Evolutionary conservation across 2,888 invertebrate species (phyloP).

Genomic region (Anticlea derivata): DNA sequence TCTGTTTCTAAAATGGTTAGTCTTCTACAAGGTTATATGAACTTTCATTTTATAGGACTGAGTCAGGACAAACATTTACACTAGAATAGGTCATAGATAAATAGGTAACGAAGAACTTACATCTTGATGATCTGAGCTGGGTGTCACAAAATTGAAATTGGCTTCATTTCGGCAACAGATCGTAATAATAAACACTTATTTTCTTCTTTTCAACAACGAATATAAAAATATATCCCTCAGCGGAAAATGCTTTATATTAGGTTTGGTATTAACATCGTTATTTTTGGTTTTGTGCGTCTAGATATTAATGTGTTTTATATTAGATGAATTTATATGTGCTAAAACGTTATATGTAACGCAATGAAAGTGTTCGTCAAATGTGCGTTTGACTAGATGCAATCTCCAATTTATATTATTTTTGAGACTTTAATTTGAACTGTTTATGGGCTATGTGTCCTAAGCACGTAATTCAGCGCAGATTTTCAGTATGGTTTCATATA

Average conservation of each 20-base stretch:
- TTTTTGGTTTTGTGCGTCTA: slow-evolving; percentile 66
- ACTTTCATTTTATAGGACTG: slow-evolving; percentile 16
- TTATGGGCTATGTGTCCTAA: slow-evolving; percentile 67
- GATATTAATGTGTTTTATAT: slow-evolving; percentile 65
- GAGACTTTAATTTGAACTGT: slow-evolving; percentile 64
- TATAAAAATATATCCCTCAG: slow-evolving; percentile 60
- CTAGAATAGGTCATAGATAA: slow-evolving; percentile 26
- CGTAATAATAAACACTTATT: slow-evolving; percentile 69
- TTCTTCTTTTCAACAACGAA: slow-evolving; percentile 51
- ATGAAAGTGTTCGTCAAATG: slow-evolving; percentile 76
- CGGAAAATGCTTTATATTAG: slow-evolving; percentile 71
- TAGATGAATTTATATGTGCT: slow-evolving; percentile 77
- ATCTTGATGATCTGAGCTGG: slow-evolving; percentile 80
- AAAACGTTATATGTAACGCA: slow-evolving; percentile 83
- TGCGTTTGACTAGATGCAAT: slow-evolving; percentile 77
- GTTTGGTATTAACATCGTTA: slow-evolving; percentile 68
- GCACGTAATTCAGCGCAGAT: slow-evolving; percentile 64
- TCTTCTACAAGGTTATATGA: slow-evolving; percentile 12
- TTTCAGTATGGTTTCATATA: slow-evolving; percentile 49
- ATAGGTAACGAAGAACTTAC: slow-evolving; percentile 37
- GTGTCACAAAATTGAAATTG: slow-evolving; percentile 73
- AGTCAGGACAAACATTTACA: slow-evolving; percentile 19
- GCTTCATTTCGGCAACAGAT: slow-evolving; percentile 84
- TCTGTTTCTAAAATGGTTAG: slow-evolving; percentile 82
- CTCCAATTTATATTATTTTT: slow-evolving; percentile 58